These are phyloP conservation scores for Turritopsis dohrnii DNA, from an alignment of 30 jellyfish, hydroid and myxozoan genomes.

Conservation along the genomic window DNA sequence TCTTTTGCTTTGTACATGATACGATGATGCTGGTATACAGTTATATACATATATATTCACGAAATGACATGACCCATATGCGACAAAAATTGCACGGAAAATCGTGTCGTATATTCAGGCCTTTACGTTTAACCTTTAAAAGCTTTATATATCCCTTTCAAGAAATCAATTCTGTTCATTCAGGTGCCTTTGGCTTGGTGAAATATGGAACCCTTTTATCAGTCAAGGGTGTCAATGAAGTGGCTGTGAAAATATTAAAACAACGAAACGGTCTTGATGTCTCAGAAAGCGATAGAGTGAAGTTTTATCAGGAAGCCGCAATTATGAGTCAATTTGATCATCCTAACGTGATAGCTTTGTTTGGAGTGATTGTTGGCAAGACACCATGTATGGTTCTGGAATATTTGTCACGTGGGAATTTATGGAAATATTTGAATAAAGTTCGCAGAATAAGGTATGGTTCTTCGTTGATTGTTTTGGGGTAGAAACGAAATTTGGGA, in stretches of 20 bases:
- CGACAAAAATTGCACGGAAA: too few relatives aligned
- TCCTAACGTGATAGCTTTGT: constrained; percentile 70
- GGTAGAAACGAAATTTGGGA: too few relatives aligned
- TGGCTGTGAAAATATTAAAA: constrained; percentile 86
- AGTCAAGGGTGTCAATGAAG: constrained; percentile 25
- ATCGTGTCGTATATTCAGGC: too few relatives aligned
- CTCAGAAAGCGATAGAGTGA: constrained; percentile 59
- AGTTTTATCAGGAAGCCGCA: constrained; percentile 90
- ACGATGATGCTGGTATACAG: too few relatives aligned
- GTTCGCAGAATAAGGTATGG: constrained; percentile 52
- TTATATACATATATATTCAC: too few relatives aligned
- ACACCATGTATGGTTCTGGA: constrained; percentile 87
- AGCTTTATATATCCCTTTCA: too few relatives aligned
- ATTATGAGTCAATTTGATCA: constrained; percentile 94
- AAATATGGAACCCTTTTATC: constrained; percentile 45
- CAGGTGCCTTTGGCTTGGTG: constrained; percentile 90
- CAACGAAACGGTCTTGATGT: constrained; percentile 42
- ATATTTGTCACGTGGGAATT: constrained; percentile 72
- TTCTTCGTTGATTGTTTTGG: not conserved
- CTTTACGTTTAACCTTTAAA: too few relatives aligned
- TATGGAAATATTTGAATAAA: constrained; percentile 54
- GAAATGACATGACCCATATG: too few relatives aligned
- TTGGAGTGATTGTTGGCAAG: constrained; percentile 64
- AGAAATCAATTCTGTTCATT: not conserved
- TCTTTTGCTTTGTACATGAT: too few relatives aligned